These are phyloP conservation scores for Carcharodon carcharias DNA, from an alignment of 2,797 vertebrate species.

Conservation along the genomic window DNA sequence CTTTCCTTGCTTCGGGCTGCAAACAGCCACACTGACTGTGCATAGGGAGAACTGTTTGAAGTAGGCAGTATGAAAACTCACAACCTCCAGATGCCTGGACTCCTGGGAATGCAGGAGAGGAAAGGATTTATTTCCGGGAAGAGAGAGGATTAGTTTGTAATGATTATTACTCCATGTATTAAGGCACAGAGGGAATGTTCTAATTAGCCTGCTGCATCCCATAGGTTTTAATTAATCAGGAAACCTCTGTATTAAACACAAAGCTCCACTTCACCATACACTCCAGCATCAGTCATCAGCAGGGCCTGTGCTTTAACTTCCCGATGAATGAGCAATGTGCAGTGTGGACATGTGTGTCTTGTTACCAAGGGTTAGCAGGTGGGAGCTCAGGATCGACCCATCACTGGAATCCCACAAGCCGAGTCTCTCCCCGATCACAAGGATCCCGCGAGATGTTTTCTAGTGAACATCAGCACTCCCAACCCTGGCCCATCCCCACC, in stretches of 20 bases:
- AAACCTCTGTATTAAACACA: background rate
- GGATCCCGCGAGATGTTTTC: background rate
- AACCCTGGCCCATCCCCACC: background rate
- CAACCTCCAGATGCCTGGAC: too few species aligned
- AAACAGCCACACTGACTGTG: too few species aligned
- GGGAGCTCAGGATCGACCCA: too few species aligned
- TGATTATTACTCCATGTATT: background rate
- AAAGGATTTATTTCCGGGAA: too few species aligned
- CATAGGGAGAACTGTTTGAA: too few species aligned
- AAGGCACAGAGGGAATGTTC: background rate
- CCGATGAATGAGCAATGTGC: background rate
- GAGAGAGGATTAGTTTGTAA: background rate
- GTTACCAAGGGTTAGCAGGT: too few species aligned
- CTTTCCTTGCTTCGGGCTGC: too few species aligned
- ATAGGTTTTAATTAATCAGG: background rate
- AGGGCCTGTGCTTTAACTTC: background rate
- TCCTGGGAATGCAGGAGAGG: too few species aligned
- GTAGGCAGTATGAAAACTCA: too few species aligned
- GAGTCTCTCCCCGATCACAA: background rate
- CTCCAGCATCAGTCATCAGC: background rate
- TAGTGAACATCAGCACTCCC: background rate
- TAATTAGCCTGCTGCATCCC: background rate
- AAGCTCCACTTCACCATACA: background rate
- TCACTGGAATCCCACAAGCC: background rate
- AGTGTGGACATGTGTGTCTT: background rate